Evolutionary conservation across 2,797 vertebrate species (phyloP).

Genomic region (Cuniculus paca): DNA sequence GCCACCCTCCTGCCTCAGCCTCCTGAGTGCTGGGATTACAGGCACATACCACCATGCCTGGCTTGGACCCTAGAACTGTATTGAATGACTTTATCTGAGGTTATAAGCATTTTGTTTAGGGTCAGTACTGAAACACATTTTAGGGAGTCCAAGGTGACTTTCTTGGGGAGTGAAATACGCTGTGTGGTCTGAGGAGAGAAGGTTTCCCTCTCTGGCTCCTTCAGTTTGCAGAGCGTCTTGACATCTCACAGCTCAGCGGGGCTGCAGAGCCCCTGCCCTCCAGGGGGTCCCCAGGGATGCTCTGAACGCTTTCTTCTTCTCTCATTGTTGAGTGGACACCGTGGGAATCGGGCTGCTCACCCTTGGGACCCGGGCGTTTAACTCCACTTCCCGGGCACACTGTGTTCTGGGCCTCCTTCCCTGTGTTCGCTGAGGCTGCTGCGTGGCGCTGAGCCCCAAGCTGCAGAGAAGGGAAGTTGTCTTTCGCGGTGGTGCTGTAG

Average conservation of each 20-base stretch:
- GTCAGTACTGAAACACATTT: background rate
- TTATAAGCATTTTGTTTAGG: background rate
- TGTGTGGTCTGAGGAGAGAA: background rate
- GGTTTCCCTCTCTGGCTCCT: background rate
- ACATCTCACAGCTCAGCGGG: background rate
- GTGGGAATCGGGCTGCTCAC: background rate
- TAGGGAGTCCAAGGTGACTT: background rate
- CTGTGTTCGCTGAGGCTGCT: background rate
- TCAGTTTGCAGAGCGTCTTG: background rate
- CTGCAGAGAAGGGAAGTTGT: background rate
- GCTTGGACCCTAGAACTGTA: background rate
- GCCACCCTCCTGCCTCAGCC: background rate
- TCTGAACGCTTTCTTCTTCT: background rate
- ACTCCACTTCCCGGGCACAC: background rate
- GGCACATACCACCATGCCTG: background rate
- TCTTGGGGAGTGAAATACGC: background rate
- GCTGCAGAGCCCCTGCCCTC: background rate
- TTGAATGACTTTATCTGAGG: background rate
- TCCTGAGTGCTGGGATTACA: background rate
- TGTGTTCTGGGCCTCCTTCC: background rate
- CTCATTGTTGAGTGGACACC: background rate
- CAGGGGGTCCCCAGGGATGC: background rate
- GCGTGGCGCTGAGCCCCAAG: background rate
- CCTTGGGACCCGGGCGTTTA: background rate
- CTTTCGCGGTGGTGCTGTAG: background rate